Conservation (phyloP, 2,113 vertebrate species). For the Eptatretus burgeri region DNA sequence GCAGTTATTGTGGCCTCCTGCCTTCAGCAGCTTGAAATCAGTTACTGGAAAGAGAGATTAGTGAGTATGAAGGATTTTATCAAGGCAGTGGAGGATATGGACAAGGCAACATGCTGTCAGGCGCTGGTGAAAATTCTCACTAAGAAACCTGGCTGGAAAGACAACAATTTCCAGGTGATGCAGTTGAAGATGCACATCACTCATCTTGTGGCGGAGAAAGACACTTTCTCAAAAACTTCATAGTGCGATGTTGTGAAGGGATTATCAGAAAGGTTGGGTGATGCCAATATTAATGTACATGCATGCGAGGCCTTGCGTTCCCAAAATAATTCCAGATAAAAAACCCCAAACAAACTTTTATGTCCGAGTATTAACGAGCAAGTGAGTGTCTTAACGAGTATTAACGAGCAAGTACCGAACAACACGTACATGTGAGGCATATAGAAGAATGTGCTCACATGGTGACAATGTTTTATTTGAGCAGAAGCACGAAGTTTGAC, state of each 20-base stretch:
- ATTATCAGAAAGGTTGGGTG: slow-evolving; percentile 73
- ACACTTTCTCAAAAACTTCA: slow-evolving; percentile 71
- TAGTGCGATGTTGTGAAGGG: slow-evolving; percentile 56
- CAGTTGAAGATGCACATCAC: slow-evolving; percentile 82
- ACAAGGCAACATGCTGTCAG: slow-evolving; percentile 61
- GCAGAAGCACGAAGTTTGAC: too few species aligned
- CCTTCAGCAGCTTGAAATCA: slow-evolving; percentile 52
- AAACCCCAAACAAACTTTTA: too few species aligned
- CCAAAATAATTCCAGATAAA: too few species aligned
- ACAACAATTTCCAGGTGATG: slow-evolving; percentile 99
- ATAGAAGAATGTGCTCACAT: too few species aligned
- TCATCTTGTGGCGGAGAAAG: slow-evolving; percentile 50
- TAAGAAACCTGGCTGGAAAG: slow-evolving; percentile 95
- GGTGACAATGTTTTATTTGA: too few species aligned
- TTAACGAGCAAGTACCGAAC: too few species aligned
- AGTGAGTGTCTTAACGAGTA: too few species aligned
- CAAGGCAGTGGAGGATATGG: slow-evolving; percentile 70
- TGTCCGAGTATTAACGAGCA: too few species aligned
- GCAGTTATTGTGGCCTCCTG: slow-evolving; percentile 53
- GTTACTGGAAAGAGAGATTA: slow-evolving; percentile 88
- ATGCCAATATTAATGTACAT: too few species aligned
- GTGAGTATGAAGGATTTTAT: slow-evolving; percentile 96
- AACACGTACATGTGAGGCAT: too few species aligned
- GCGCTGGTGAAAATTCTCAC: slow-evolving; percentile 77
- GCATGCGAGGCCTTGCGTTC: too few species aligned